A percentile compares a stretch with the other conserved stretches of the same genome.
Conservation (phyloP, 2,797 vertebrate species). For the Crax fasciolata region DNA sequence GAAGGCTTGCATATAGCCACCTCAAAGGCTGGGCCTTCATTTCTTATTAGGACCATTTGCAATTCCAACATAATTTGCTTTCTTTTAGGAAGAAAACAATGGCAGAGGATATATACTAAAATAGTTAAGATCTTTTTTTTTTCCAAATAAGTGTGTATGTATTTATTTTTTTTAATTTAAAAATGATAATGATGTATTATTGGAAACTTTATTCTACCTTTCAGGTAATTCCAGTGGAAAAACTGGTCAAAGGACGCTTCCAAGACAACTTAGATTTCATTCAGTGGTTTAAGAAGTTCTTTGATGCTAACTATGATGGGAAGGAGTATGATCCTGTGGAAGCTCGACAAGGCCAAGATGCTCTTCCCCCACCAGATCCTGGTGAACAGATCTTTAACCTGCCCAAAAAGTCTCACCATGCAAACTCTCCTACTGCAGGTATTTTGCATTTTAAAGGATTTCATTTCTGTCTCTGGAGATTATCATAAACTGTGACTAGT, state of each 20-base stretch:
- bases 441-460: neutral
- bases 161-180: neutral
- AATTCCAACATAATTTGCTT: neutral
- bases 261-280: conserved; percentile 99
- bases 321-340: conserved; percentile 98
- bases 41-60: neutral
- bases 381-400: conserved; percentile 99
- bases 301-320: conserved; percentile 98
- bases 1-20: neutral
- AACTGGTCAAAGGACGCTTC: conserved; percentile 98
- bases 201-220: conserved; percentile 40
- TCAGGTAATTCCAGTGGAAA: conserved; percentile 99
- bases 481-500: neutral
- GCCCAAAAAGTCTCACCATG: conserved; percentile 97
- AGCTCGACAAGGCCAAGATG: conserved; percentile 98
- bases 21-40: neutral
- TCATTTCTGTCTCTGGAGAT: neutral
- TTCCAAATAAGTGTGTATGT: neutral
- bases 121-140: neutral
- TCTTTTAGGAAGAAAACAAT: neutral
- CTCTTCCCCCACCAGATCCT: conserved; percentile 96
- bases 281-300: conserved; percentile 99
- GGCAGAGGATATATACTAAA: neutral
- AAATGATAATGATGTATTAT: neutral
- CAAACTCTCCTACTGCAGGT: conserved; percentile 99